Conservation (phyloP, 2,113 vertebrate species). For the Psilopogon haemacephalus region DNA sequence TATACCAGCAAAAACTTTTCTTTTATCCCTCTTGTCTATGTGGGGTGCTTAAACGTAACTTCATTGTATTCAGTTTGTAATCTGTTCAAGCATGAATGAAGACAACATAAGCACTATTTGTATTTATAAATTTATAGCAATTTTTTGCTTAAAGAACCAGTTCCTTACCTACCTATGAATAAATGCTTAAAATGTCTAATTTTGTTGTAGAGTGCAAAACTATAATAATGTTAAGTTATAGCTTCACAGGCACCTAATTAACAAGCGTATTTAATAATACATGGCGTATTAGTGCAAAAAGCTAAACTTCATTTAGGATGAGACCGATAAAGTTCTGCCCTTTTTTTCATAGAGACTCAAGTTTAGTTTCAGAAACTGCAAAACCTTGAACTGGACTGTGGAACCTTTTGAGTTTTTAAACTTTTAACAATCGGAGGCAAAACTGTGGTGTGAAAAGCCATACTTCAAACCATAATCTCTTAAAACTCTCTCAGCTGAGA, state of each 20-base stretch:
- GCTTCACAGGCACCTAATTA: conserved; percentile 65
- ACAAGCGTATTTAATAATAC: conserved; percentile 52
- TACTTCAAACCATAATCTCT: conserved; percentile 56
- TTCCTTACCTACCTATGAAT: conserved; percentile 72
- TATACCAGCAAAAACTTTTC: conserved; percentile 76
- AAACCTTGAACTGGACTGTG: conserved; percentile 63
- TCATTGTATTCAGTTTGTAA: conserved; percentile 81
- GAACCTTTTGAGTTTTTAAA: conserved; percentile 60
- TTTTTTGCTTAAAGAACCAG: conserved; percentile 72
- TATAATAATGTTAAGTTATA: conserved; percentile 69
- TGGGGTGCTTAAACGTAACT: conserved; percentile 76
- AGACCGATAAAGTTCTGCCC: conserved; percentile 27
- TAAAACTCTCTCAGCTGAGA: conserved; percentile 56
- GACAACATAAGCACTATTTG: conserved; percentile 77
- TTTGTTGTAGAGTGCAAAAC: conserved; percentile 74
- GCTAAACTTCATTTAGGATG: conserved; percentile 30
- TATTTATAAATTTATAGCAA: conserved; percentile 78
- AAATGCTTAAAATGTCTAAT: conserved; percentile 77
- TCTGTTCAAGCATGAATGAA: conserved; percentile 77
- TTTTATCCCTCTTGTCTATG: conserved; percentile 75
- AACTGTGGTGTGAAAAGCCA: conserved; percentile 69
- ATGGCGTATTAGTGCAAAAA: conserved; percentile 18
- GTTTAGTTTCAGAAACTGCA: conserved; percentile 66
- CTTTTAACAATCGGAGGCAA: conserved; percentile 37
- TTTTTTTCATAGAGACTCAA: conserved; percentile 48